phyloP scores from a whole-genome alignment of 2,797 vertebrate genomes.

The Bucorvus abyssinicus region DNA sequence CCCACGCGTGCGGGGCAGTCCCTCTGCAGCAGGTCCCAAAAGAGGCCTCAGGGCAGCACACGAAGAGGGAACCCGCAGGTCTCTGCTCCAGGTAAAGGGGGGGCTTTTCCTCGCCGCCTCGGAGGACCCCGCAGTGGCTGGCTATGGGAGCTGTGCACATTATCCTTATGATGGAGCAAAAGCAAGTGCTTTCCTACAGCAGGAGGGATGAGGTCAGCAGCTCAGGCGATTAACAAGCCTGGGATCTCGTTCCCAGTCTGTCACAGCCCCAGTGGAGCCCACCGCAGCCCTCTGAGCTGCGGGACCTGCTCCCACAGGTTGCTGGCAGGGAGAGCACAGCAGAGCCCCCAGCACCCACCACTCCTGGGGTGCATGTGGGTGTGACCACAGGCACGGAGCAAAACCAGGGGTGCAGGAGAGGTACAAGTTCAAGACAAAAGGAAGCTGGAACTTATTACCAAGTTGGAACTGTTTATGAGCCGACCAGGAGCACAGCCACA shows the following conservation, averaged over 20 bases:
- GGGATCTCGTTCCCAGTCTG: not conserved
- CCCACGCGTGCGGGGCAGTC: accelerated
- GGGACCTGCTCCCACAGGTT: accelerated
- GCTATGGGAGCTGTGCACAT: too few relatives aligned
- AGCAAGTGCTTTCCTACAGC: too few relatives aligned
- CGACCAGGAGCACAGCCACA: not conserved
- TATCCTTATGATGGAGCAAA: too few relatives aligned
- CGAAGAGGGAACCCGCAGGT: too few relatives aligned
- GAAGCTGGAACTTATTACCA: not conserved
- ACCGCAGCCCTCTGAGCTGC: accelerated
- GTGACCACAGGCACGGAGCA: not conserved
- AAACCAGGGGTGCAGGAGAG: too few relatives aligned
- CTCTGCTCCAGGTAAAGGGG: too few relatives aligned
- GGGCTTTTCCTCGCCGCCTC: too few relatives aligned
- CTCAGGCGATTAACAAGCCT: not conserved
- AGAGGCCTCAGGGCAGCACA: too few relatives aligned
- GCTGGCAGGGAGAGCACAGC: not conserved
- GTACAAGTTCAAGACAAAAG: not conserved
- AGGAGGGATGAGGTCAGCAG: too few relatives aligned
- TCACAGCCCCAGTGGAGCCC: not conserved
- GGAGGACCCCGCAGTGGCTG: too few relatives aligned
- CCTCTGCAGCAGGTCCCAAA: not conserved
- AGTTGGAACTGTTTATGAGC: not conserved
- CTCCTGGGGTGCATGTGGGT: not conserved
- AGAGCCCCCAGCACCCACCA: not conserved